A percentile compares a stretch with the other conserved stretches of the same genome.
Evolutionary conservation across 1,140 invertebrate genomes (phyloP).

Genomic region (Solen grandis): DNA sequence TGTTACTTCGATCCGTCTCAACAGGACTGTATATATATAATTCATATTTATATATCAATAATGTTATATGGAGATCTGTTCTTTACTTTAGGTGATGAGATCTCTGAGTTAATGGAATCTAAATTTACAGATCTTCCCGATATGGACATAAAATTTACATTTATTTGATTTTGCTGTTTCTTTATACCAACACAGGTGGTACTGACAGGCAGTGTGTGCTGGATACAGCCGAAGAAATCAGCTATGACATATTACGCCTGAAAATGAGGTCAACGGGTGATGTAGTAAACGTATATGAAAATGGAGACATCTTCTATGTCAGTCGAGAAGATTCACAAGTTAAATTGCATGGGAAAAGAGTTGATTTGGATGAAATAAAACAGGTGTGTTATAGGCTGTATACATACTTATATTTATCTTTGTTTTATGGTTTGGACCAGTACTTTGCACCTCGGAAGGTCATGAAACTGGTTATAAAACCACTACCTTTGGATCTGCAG

Average conservation of each 20-base stretch:
- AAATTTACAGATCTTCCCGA: no score
- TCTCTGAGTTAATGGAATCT: no score
- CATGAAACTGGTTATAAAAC: no score
- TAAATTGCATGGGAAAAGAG: conserved; percentile 88
- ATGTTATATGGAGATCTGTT: no score
- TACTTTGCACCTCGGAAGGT: no score
- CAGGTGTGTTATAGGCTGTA: conserved; percentile 67
- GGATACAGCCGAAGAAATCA: conserved; percentile 57
- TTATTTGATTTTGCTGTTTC: conserved; percentile 8
- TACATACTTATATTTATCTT: background rate
- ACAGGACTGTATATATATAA: no score
- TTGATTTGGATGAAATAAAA: conserved; percentile 85
- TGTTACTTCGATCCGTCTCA: no score
- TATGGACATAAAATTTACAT: no score
- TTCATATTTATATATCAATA: no score
- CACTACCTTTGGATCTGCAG: no score
- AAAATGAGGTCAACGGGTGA: conserved; percentile 86
- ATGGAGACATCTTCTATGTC: conserved; percentile 84
- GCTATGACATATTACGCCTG: background rate
- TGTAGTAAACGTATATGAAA: conserved; percentile 79
- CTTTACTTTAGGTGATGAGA: no score
- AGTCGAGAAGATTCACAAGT: conserved; percentile 86
- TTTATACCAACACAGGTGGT: conserved; percentile 62
- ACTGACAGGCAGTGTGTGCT: conserved; percentile 70
- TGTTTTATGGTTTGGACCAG: no score